Evolutionary conservation across 2,888 invertebrate genomes (phyloP), one percentile per base, ranked within the genome.

Genomic region (Phania funesta): DNA sequence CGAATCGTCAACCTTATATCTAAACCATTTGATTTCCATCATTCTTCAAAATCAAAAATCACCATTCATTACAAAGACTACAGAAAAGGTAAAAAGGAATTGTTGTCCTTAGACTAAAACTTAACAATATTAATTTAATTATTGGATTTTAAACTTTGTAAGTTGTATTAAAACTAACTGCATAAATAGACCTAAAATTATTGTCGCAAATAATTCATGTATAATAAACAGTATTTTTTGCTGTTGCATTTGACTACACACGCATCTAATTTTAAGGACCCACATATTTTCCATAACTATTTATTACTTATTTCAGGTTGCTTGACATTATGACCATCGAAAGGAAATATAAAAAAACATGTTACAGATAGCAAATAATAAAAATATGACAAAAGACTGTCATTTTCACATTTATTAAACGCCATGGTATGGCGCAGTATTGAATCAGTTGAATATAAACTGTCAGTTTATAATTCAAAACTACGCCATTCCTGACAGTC

Each of bases 381-480:
- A 54, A 35, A 46, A 38, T 71, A 80, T 80, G 71, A 76, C 75
- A 71, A 71, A 76, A 75, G 60, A 29, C 56, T 76, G 74, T 58
- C 50, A 80, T 70, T 64, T 64, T 71, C 50, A 26, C 18, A 64
- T 70, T 64, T 41, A 50, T 64, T 56, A 75, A 80, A 75, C 35
- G 62, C 64, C 68, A 64, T 70, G 74, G 44, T 48, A 62, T 50
- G 48, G 64, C 58, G 58, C 64, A 65, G 65, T 65, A 64, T 65
- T 71, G 50, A 65, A 75, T 56, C 75, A 77, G 74, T 80, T 81
- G 78, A 64, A 79, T 79, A 79, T 46, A 78, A 83, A 81, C 83
- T 83, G 84, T 81, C 84, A 83, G 82, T 79, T 75, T 80, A 82
- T 82, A 82, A 84, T 81, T 84, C 84, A 84, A 84, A 84, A 78